A percentile compares a stretch with the other conserved stretches of the same genome.
Evolutionary conservation across 2,113 vertebrate species (phyloP).

Genomic region (Chloropsis hardwickii): DNA sequence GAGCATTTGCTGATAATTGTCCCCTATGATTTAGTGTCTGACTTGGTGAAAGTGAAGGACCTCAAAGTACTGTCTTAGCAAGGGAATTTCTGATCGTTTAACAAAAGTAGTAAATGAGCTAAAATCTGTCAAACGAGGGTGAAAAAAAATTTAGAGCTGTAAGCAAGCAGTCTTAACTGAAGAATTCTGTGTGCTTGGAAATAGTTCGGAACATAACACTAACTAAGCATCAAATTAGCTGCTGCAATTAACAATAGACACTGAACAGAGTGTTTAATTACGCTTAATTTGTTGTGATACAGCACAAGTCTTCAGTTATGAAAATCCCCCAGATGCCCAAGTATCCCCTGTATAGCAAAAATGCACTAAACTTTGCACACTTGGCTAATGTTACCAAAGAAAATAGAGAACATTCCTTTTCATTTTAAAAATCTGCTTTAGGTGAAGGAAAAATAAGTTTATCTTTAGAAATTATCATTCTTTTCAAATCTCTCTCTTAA

Average conservation of each 20-base stretch:
- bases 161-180: constrained; percentile 26
- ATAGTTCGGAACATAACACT: constrained; percentile 46
- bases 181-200: constrained; percentile 47
- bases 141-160: constrained; percentile 48
- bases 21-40: constrained; percentile 80
- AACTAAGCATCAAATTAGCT: constrained; percentile 70
- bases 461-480: not conserved
- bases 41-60: constrained; percentile 79
- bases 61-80: constrained; percentile 74
- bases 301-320: constrained; percentile 50
- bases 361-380: constrained; percentile 26
- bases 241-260: constrained; percentile 70
- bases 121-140: constrained; percentile 48
- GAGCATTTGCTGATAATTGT: constrained; percentile 83
- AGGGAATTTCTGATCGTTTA: constrained; percentile 70
- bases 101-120: constrained; percentile 66
- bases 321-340: constrained; percentile 38
- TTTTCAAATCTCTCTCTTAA: not conserved
- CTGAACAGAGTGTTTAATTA: constrained; percentile 69
- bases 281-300: constrained; percentile 64
- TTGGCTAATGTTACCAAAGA: not conserved
- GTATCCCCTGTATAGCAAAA: not conserved
- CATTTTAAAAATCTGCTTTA: not conserved
- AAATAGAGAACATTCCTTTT: not conserved
- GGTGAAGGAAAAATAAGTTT: not conserved